These are phyloP conservation scores for Columba guinea DNA, from an alignment of 2,797 vertebrate species.

Conservation along the genomic window DNA sequence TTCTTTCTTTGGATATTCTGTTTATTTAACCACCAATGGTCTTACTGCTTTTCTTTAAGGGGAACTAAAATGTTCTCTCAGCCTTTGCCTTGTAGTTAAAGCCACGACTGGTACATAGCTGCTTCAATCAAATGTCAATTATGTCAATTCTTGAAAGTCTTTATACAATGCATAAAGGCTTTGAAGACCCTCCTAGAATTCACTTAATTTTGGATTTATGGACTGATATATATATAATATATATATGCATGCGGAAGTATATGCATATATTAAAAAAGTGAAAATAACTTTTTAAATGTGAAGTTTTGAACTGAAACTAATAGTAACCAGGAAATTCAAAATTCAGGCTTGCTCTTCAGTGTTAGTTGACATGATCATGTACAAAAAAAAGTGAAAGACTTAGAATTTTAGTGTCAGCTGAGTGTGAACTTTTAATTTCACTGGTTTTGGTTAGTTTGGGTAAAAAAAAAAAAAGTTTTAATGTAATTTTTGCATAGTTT, in stretches of 20 bases:
- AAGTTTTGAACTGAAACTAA: conserved; percentile 16
- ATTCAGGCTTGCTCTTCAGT: background rate
- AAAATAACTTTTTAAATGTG: conserved; percentile 26
- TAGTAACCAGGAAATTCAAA: conserved; percentile 35
- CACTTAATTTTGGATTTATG: conserved; percentile 33
- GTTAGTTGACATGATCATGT: background rate
- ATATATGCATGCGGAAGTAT: background rate
- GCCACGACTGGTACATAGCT: conserved; percentile 43
- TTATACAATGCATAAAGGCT: conserved; percentile 12
- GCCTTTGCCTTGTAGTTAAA: conserved; percentile 56
- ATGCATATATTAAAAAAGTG: background rate
- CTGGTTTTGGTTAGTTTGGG: conserved; percentile 39
- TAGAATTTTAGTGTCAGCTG: background rate
- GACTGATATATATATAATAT: conserved; percentile 6
- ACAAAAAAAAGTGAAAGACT: background rate
- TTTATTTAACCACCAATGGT: conserved; percentile 23
- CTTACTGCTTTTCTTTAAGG: conserved; percentile 40
- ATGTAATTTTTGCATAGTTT: background rate
- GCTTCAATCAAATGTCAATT: conserved; percentile 39
- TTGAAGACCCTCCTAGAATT: background rate
- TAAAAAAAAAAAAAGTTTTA: background rate
- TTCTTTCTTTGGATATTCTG: conserved; percentile 4
- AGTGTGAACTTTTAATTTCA: conserved; percentile 35
- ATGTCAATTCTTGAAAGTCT: conserved; percentile 64
- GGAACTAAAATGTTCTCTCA: background rate